Percentiles rank a stretch among this genome's conserved stretches.
Conservation (phyloP, 2,888 invertebrate genomes). For the Caenorhabditis sp. region DNA sequence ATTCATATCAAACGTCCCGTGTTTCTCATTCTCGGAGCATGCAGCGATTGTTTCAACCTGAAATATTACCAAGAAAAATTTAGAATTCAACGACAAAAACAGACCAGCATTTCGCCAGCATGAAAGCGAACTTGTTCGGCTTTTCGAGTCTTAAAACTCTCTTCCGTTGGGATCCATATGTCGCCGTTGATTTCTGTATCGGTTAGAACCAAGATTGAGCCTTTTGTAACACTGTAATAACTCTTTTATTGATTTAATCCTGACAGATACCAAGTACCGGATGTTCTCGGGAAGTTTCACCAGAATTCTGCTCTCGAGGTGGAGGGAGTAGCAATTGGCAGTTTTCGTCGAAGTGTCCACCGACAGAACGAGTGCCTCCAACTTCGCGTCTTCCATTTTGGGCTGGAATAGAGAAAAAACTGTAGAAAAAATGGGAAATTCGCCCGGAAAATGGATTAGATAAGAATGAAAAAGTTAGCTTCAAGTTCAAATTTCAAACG, state of each 20-base stretch:
- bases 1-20: neutral
- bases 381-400: neutral
- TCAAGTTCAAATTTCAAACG: too few species aligned
- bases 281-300: constrained; percentile 15
- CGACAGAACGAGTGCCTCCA: constrained; percentile 20
- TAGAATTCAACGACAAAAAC: neutral
- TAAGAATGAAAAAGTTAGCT: too few species aligned
- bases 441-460: too few species aligned
- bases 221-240: neutral
- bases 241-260: too few species aligned
- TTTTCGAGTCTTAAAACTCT: neutral
- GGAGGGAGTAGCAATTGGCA: constrained; percentile 21
- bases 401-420: neutral
- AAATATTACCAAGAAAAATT: neutral
- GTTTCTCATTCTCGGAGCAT: neutral
- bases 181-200: neutral
- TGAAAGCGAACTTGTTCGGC: constrained; percentile 8
- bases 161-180: neutral
- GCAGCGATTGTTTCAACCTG: constrained; percentile 3
- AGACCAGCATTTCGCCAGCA: neutral
- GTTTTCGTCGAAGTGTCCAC: neutral
- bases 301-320: constrained; percentile 5
- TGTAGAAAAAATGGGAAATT: too few species aligned
- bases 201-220: neutral
- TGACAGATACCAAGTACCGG: too few species aligned